A percentile compares a stretch with the other conserved stretches of the same genome.
These are phyloP conservation scores for Operophtera brumata DNA, from an alignment of 2,888 invertebrate genomes.

Conservation along the genomic window DNA sequence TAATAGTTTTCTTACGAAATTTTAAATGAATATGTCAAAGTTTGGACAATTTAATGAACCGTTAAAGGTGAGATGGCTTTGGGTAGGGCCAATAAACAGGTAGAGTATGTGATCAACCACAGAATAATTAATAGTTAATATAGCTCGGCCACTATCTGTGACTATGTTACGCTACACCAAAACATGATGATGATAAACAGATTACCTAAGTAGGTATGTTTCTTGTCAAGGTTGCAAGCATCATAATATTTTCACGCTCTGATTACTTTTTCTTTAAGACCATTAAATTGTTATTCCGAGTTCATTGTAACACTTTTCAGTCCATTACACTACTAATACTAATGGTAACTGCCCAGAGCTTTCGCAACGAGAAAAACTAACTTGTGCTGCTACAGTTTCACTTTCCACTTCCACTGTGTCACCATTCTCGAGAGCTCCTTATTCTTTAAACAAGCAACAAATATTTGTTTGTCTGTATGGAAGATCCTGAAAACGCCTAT, in stretches of 20 bases:
- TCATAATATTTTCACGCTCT: slow-evolving; percentile 50
- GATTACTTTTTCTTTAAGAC: slow-evolving; percentile 39
- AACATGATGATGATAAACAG: slow-evolving; percentile 3
- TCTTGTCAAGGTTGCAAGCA: slow-evolving; percentile 50
- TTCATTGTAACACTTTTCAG: slow-evolving; percentile 5
- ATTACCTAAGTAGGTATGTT: slow-evolving; percentile 4
- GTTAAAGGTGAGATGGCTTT: too few species aligned
- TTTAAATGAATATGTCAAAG: too few species aligned
- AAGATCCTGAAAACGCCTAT: too few species aligned
- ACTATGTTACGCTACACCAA: not conserved
- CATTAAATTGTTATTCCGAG: slow-evolving; percentile 17
- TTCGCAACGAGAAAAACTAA: not conserved
- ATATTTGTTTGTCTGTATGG: too few species aligned
- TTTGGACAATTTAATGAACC: too few species aligned
- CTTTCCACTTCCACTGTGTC: not conserved
- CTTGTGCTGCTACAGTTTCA: not conserved
- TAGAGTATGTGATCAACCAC: too few species aligned
- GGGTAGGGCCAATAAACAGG: too few species aligned
- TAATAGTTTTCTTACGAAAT: too few species aligned
- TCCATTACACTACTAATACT: not conserved
- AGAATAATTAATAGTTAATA: too few species aligned
- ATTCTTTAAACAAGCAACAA: too few species aligned
- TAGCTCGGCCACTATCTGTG: too few species aligned
- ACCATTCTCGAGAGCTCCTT: too few species aligned
- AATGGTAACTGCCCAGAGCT: not conserved